Evolutionary conservation across 2,113 vertebrate genomes (phyloP), one percentile per base, ranked within the genome.

Genomic region (Gallinago paraguaiae): DNA sequence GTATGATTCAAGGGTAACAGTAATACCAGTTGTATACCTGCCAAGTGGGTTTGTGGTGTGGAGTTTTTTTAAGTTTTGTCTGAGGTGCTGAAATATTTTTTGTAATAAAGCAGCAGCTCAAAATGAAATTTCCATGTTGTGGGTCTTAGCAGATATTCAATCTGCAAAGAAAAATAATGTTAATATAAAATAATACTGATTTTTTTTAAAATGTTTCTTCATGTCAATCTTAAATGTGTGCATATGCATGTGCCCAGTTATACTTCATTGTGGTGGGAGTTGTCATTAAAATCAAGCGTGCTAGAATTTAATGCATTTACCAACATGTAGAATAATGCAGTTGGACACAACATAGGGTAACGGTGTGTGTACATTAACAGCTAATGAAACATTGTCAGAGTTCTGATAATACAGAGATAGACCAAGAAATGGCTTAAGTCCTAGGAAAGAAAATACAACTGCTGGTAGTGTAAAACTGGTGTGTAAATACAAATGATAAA

Each of bases 161-260:
- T 59, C 23, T 71, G 48, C 39, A 24, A 60, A 67, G 41, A 57
- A 89, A 46, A 65, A 39, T 25, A 35, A 27, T 5, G 13, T 23
- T 63, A 39, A 28, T 50, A 48, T 37, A 69, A 70, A 92, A 43
- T 41, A 16, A 18, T 3, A 20, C 33, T 35, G 9, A 60, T 35
- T 59, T 69, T 2, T 16, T 83, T 65, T 57, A 33, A 33, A 85
- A 31, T 64, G 17, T 71, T 92, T 72, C 28, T 46, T 68, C 15
- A 24, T 45, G 31, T 41, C 27, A 48, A 1, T 30, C 12, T 81
- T 61, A 57, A 72, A 64, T 23, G 16, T 7, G 4, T 61, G 19
- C 33, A 5, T 60, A 31, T 41, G 13, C 28, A 17, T 0, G 0
- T 28, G 61, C 7, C 19, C 24, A 27, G n/a, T 75, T 70, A 46